A percentile compares a stretch with the other conserved stretches of the same genome.
Conservation (phyloP, 1,140 invertebrate genomes). For the Lepidurus packardi region DNA sequence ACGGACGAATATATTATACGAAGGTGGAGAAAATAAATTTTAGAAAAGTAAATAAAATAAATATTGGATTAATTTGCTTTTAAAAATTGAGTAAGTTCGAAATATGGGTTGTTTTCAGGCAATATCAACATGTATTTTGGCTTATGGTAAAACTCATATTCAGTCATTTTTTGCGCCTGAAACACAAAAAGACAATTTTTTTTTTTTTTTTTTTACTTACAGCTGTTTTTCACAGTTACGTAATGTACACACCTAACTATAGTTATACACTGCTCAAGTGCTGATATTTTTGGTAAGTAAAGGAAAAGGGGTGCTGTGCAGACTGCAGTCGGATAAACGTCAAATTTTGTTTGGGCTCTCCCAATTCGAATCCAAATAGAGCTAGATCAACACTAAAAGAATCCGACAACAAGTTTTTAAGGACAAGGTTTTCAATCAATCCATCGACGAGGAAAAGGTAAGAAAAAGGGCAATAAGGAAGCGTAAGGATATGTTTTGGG, state of each 20-base stretch:
- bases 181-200: neutral
- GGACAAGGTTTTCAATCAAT: neutral
- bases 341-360: neutral
- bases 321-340: neutral
- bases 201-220: neutral
- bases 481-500: slow-evolving; percentile 1
- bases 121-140: slow-evolving; percentile 10
- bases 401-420: neutral
- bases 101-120: neutral
- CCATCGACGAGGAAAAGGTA: neutral
- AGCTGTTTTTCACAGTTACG: neutral
- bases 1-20: too few relatives aligned
- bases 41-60: too few relatives aligned
- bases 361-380: neutral
- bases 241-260: slow-evolving; percentile 1
- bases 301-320: neutral
- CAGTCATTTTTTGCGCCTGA: neutral
- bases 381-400: slow-evolving; percentile 1
- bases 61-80: neutral
- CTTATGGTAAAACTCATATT: neutral
- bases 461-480: neutral
- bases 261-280: neutral
- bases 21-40: too few relatives aligned
- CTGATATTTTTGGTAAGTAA: neutral
- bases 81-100: neutral